A percentile compares a stretch with the other conserved stretches of the same genome.
Evolutionary conservation across 2,888 invertebrate genomes (phyloP).

Genomic region (Cheilosia vulpina): DNA sequence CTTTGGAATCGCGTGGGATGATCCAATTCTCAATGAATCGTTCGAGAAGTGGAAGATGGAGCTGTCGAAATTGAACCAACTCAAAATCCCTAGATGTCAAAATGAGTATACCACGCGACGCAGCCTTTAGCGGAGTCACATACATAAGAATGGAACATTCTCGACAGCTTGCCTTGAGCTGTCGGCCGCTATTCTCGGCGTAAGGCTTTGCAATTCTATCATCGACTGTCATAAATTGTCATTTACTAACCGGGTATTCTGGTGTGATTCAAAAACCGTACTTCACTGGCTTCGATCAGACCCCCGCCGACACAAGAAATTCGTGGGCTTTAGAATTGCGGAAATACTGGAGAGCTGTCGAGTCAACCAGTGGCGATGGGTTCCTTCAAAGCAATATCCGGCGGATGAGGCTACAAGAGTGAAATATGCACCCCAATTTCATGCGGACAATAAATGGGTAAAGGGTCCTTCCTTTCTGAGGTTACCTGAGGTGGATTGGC

Average conservation of each 20-base stretch:
- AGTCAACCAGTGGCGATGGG: slow-evolving; percentile 32
- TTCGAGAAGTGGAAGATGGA: slow-evolving; percentile 16
- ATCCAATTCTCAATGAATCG: neutral
- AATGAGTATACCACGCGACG: slow-evolving; percentile 1
- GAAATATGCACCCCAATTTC: slow-evolving; percentile 6
- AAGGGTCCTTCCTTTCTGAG: slow-evolving; percentile 22
- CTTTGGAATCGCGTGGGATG: neutral
- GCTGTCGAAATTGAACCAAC: neutral
- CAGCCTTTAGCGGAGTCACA: slow-evolving; percentile 52
- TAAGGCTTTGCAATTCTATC: slow-evolving; percentile 10
- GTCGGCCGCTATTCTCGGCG: slow-evolving; percentile 22
- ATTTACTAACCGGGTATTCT: slow-evolving; percentile 9
- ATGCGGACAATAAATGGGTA: slow-evolving; percentile 15
- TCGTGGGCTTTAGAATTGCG: slow-evolving; percentile 16
- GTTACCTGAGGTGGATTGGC: slow-evolving; percentile 12
- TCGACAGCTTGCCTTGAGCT: slow-evolving; percentile 19
- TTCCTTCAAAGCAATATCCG: slow-evolving; percentile 28
- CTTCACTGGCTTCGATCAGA: slow-evolving; percentile 29
- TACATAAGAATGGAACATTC: slow-evolving; percentile 23
- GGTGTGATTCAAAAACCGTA: slow-evolving; percentile 38
- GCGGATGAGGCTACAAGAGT: slow-evolving; percentile 27
- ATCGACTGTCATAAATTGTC: slow-evolving; percentile 9
- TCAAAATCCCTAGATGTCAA: neutral
- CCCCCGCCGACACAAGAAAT: slow-evolving; percentile 27
- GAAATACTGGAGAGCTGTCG: slow-evolving; percentile 15